Percentiles rank a stretch among this genome's conserved stretches.
Evolutionary conservation across 2,113 vertebrate species (phyloP).

Genomic region (Oncorhynchus clarkii): DNA sequence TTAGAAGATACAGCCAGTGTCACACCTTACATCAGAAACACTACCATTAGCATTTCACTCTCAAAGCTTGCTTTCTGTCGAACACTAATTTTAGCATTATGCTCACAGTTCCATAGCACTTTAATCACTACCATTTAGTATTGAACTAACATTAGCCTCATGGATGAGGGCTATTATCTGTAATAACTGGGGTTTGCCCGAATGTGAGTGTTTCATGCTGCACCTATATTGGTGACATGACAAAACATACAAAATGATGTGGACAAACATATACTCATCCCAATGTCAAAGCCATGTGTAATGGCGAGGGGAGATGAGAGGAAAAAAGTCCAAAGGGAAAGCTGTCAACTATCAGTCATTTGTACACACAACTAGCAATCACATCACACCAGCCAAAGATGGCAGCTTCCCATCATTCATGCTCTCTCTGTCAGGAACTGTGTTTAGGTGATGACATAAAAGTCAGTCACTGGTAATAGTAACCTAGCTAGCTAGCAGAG

Average conservation of each 20-base stretch:
- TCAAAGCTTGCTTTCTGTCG: slow-evolving; percentile 35
- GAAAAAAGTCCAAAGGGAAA: slow-evolving; percentile 13
- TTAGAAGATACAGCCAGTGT: slow-evolving; percentile 41
- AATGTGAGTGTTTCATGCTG: too few relatives aligned
- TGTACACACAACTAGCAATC: slow-evolving; percentile 26
- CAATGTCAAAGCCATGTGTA: too few relatives aligned
- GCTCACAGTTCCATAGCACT: slow-evolving; percentile 26
- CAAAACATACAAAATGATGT: too few relatives aligned
- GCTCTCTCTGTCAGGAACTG: slow-evolving; percentile 51
- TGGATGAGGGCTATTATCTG: too few relatives aligned
- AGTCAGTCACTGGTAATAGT: slow-evolving; percentile 30
- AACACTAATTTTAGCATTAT: slow-evolving; percentile 34
- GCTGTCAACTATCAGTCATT: slow-evolving; percentile 5
- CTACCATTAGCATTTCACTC: slow-evolving; percentile 56
- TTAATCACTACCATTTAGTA: slow-evolving; percentile 46
- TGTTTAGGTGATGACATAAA: slow-evolving; percentile 48
- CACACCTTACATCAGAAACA: slow-evolving; percentile 44
- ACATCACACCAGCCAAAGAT: slow-evolving; percentile 24
- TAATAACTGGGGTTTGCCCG: too few relatives aligned
- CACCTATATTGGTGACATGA: too few relatives aligned
- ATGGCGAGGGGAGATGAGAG: neutral
- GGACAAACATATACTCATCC: too few relatives aligned
- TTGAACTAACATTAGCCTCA: neutral
- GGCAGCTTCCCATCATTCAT: slow-evolving; percentile 33
- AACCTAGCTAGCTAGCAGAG: neutral